A percentile compares a stretch with the other conserved stretches of the same genome.
Evolutionary conservation across 2,113 vertebrate genomes (phyloP).

Genomic region (Syngnathoides biaculeatus): DNA sequence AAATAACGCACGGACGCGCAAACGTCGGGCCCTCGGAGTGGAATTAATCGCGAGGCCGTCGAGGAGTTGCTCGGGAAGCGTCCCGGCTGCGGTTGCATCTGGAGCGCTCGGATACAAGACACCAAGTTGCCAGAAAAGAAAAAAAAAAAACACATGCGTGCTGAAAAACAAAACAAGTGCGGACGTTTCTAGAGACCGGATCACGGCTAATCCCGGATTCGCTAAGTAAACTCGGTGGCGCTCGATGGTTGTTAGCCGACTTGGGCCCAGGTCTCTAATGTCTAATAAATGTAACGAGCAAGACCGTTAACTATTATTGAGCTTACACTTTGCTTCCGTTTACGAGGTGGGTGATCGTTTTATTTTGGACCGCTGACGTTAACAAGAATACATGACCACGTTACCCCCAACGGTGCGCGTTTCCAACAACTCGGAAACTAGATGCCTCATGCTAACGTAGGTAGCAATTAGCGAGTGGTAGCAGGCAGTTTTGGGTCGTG

Average conservation of each 20-base stretch:
- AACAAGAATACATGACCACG: neutral
- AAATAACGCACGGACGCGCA: slow-evolving; percentile 10
- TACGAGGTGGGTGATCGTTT: slow-evolving; percentile 12
- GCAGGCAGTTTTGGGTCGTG: no score
- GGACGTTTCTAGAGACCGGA: neutral
- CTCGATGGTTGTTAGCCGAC: slow-evolving; percentile 8
- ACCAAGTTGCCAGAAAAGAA: slow-evolving; percentile 21
- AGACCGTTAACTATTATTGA: slow-evolving; percentile 22
- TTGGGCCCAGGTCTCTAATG: slow-evolving; percentile 8
- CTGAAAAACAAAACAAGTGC: slow-evolving; percentile 14
- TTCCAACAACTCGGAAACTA: neutral
- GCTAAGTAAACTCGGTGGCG: neutral
- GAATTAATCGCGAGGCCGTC: slow-evolving; percentile 56
- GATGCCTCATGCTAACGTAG: neutral
- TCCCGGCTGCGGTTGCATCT: slow-evolving; percentile 56
- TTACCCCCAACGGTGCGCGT: neutral
- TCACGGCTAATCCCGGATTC: neutral
- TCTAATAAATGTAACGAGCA: slow-evolving; percentile 41
- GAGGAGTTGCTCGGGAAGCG: slow-evolving; percentile 58
- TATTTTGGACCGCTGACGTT: slow-evolving; percentile 7
- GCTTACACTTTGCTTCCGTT: slow-evolving; percentile 12
- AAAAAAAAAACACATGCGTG: slow-evolving; percentile 17
- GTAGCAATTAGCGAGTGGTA: no score
- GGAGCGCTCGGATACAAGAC: slow-evolving; percentile 31
- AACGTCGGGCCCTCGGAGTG: slow-evolving; percentile 33